These are phyloP conservation scores for Malurus splendens DNA, from an alignment of 2,797 vertebrate species.

Conservation along the genomic window DNA sequence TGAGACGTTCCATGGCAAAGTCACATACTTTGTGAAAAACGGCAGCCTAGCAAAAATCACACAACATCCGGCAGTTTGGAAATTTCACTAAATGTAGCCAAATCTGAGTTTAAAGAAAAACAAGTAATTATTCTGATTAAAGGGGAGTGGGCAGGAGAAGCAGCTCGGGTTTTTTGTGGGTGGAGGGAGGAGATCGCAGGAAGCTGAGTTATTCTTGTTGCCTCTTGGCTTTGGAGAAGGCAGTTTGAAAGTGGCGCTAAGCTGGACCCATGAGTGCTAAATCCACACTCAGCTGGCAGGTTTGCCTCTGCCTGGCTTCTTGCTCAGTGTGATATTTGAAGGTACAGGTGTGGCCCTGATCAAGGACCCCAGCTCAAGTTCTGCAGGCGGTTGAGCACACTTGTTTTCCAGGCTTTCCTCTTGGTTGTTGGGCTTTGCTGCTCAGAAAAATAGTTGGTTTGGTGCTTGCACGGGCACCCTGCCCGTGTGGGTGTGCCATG, in stretches of 20 bases:
- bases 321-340: background rate
- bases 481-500: background rate
- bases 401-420: accelerated
- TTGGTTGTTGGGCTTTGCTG: background rate
- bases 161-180: conserved; percentile 41
- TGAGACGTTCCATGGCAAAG: conserved; percentile 59
- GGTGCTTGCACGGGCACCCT: background rate
- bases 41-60: conserved; percentile 60
- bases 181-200: conserved; percentile 19
- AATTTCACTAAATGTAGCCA: conserved; percentile 60
- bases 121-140: conserved; percentile 64
- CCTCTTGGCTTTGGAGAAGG: conserved; percentile 14
- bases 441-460: background rate
- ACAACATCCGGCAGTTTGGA: conserved; percentile 60
- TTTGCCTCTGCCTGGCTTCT: background rate
- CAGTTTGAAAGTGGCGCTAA: background rate
- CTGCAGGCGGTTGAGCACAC: background rate
- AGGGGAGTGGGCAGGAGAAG: conserved; percentile 52
- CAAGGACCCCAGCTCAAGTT: background rate
- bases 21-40: conserved; percentile 53
- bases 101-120: conserved; percentile 62
- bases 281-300: background rate
- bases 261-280: background rate
- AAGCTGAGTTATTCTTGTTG: conserved; percentile 31
- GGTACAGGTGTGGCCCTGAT: background rate